Conservation (phyloP, 2,113 vertebrate genomes). For the Mastomys coucha region DNA sequence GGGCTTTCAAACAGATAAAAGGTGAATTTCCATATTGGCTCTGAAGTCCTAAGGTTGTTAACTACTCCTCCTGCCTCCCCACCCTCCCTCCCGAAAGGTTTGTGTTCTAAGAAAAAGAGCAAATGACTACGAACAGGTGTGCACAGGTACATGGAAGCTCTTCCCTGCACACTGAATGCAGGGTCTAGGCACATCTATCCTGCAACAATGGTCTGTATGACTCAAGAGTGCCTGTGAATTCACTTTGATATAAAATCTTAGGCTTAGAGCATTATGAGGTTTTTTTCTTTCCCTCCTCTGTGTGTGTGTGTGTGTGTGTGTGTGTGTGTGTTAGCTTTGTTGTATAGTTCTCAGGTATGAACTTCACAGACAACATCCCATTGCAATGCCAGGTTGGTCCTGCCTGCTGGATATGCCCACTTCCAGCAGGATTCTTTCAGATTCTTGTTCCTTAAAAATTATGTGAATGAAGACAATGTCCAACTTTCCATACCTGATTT, state of each 20-base stretch:
- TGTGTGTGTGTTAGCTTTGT: not conserved
- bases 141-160: not conserved
- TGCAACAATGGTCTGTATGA: not conserved
- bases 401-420: not conserved
- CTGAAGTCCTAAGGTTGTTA: not conserved
- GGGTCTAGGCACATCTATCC: not conserved
- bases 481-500: slow-evolving; percentile 17
- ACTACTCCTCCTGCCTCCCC: too few relatives aligned
- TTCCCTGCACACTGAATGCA: accelerated
- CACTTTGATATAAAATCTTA: not conserved
- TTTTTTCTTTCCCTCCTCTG: accelerated
- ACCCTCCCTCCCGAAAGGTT: accelerated
- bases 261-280: not conserved
- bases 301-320: not conserved
- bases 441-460: not conserved
- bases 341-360: not conserved
- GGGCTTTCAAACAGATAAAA: not conserved
- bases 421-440: not conserved
- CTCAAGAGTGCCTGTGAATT: not conserved
- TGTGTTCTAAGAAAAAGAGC: not conserved
- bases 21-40: not conserved
- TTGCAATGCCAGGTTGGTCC: not conserved
- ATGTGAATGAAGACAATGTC: not conserved
- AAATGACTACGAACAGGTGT: not conserved
- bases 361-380: not conserved